Evolutionary conservation across 2,888 invertebrate genomes (phyloP).

Genomic region (Nomada lathburiana): DNA sequence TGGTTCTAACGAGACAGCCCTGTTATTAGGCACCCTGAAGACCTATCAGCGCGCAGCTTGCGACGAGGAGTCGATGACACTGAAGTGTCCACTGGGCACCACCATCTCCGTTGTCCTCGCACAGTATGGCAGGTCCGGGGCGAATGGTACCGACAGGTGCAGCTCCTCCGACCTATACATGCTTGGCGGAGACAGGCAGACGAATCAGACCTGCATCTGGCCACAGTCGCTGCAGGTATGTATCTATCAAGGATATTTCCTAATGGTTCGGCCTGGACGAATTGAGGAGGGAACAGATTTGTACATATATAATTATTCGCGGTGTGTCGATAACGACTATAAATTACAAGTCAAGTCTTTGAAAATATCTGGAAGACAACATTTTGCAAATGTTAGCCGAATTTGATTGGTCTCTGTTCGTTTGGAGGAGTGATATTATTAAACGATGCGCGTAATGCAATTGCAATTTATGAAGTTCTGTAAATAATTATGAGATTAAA

Average conservation of each 20-base stretch:
- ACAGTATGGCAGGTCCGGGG: slow-evolving; percentile 91
- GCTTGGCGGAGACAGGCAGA: slow-evolving; percentile 78
- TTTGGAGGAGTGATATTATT: too few relatives aligned
- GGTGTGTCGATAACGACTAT: too few relatives aligned
- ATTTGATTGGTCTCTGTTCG: too few relatives aligned
- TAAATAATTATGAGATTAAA: too few relatives aligned
- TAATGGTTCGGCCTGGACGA: neutral
- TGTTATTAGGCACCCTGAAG: slow-evolving; percentile 95
- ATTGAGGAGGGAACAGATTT: neutral
- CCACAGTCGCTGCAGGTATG: slow-evolving; percentile 92
- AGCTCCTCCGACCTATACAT: slow-evolving; percentile 83
- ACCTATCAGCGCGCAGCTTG: slow-evolving; percentile 97
- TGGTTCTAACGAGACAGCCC: slow-evolving; percentile 87
- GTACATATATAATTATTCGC: neutral
- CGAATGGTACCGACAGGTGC: slow-evolving; percentile 86
- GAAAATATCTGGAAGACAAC: too few relatives aligned
- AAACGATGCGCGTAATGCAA: too few relatives aligned
- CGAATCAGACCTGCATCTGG: slow-evolving; percentile 90
- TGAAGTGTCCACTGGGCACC: slow-evolving; percentile 96
- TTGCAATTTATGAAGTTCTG: too few relatives aligned
- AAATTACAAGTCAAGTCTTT: too few relatives aligned
- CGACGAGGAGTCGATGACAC: slow-evolving; percentile 94
- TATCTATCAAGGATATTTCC: slow-evolving; percentile 69
- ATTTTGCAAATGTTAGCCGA: too few relatives aligned
- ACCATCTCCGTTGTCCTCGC: slow-evolving; percentile 96